These are phyloP conservation scores for Argyresthia goedartella DNA, from an alignment of 2,888 invertebrate species.

Conservation along the genomic window DNA sequence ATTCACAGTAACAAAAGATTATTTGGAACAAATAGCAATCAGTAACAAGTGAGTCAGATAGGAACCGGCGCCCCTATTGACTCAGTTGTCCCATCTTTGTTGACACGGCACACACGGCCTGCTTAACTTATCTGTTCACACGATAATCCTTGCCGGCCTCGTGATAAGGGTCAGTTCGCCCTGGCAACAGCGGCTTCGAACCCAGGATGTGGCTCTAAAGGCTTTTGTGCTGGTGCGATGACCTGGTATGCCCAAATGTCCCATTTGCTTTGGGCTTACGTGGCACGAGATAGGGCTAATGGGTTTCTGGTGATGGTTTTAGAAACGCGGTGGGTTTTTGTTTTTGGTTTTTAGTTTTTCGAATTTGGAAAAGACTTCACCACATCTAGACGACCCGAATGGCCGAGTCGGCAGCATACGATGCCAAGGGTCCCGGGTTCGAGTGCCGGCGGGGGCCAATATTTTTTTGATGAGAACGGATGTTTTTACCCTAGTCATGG, in stretches of 20 bases:
- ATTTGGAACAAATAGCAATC: not conserved
- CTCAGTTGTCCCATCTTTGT: conserved; percentile 1
- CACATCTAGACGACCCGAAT: too few species aligned
- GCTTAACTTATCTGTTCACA: not conserved
- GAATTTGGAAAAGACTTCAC: too few species aligned
- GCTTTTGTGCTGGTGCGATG: not conserved
- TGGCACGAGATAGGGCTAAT: too few species aligned
- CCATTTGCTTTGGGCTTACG: too few species aligned
- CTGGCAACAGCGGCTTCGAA: not conserved
- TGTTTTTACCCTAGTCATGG: too few species aligned
- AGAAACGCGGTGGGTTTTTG: not conserved
- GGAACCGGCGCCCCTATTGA: not conserved
- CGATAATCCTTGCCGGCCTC: not conserved
- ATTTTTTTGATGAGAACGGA: too few species aligned
- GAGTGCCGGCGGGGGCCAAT: too few species aligned
- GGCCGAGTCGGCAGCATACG: too few species aligned
- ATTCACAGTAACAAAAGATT: too few species aligned
- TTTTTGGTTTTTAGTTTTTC: not conserved
- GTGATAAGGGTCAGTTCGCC: not conserved
- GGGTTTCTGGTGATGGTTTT: too few species aligned
- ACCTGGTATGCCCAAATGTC: not conserved
- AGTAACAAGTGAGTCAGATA: not conserved
- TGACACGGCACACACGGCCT: not conserved
- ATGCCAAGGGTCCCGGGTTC: too few species aligned
- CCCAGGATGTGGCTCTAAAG: not conserved